Base-by-base conservation (phyloP, 2,113 vertebrate species). In the Lampris megalopsis region DNA sequence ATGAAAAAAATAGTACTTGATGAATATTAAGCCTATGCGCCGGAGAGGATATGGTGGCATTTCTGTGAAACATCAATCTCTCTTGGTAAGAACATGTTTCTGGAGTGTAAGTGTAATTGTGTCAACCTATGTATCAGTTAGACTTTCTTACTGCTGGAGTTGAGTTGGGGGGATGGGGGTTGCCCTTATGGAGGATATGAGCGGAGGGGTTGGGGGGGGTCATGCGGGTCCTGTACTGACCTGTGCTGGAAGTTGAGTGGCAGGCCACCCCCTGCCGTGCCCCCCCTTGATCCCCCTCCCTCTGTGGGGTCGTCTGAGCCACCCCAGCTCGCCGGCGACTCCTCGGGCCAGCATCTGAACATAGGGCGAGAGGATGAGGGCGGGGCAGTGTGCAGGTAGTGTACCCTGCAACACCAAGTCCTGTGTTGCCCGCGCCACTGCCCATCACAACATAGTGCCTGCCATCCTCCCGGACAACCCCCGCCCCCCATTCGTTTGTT, bases 171-270 rank as follows among this genome's bases (percentile, higher is more conserved):
- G 87, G 87, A 50, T n/a, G 41, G 84, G 86, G 91, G 86, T 86
- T 86, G 86, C 86, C 87, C 77, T 91, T 76, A 90, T 92, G 88
- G 89, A 91, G 88, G 84, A 83, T 83, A 91, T 90, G 91, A 92
- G 83, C 87, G 87, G 86, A 88, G 86, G 89, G 82, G 87, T 80
- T 83, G 81, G 89, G 86, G 90, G 85, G 87, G 91, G 91, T 93
- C 90, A 91, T 91, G 89, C 90, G 85, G 24, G 91, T 92, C 90
- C 92, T 88, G 89, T 94, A 94, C 93, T 94, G 92, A 94, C 93
- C 94, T 95, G 93, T 94, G 92, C 91, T 95, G 92, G 92, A 95
- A 94, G 93, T 95, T 94, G 93, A 94, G 91, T 89, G 93, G 93
- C 92, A 95, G 93, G 90, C 91, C 93, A 91, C 92, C 91, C 92